phyloP scores from a whole-genome alignment of 2,113 vertebrate genomes.

The Nyctereutes procyonoides region DNA sequence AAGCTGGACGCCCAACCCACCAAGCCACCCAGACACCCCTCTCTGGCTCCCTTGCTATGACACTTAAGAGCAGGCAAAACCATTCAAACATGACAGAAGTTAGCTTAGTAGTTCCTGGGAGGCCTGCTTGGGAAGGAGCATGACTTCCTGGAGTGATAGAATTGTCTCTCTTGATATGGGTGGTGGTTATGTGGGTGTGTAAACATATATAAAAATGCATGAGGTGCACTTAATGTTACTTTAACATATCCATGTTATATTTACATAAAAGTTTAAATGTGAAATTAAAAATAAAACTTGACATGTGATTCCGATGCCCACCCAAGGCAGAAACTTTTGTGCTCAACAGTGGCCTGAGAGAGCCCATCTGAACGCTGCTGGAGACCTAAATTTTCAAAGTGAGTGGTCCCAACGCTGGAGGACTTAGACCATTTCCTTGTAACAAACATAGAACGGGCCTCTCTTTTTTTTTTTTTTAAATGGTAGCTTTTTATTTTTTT shows the following conservation, averaged over 20 bases:
- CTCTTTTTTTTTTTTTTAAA: too few relatives aligned
- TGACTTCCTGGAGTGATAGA: not conserved
- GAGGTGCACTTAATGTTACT: not conserved
- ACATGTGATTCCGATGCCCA: not conserved
- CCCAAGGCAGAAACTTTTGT: not conserved
- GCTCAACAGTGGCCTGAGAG: not conserved
- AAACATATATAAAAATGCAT: not conserved
- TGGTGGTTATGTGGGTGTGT: not conserved
- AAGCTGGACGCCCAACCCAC: too few relatives aligned
- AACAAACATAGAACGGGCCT: not conserved
- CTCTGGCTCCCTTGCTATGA: not conserved
- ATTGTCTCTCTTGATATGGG: not conserved
- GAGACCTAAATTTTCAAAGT: not conserved
- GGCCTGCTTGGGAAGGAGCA: not conserved
- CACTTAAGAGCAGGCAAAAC: not conserved
- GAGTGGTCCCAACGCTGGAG: not conserved
- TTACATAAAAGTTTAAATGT: not conserved
- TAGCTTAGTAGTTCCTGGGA: not conserved
- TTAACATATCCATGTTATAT: not conserved
- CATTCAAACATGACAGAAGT: not conserved
- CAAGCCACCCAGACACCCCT: too few relatives aligned
- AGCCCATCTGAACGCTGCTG: not conserved
- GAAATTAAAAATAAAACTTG: conserved; percentile 14
- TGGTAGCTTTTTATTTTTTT: too few relatives aligned
- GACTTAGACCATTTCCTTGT: not conserved